phyloP scores from a whole-genome alignment of 2,113 vertebrate genomes.

The Orthonyx spaldingii region DNA sequence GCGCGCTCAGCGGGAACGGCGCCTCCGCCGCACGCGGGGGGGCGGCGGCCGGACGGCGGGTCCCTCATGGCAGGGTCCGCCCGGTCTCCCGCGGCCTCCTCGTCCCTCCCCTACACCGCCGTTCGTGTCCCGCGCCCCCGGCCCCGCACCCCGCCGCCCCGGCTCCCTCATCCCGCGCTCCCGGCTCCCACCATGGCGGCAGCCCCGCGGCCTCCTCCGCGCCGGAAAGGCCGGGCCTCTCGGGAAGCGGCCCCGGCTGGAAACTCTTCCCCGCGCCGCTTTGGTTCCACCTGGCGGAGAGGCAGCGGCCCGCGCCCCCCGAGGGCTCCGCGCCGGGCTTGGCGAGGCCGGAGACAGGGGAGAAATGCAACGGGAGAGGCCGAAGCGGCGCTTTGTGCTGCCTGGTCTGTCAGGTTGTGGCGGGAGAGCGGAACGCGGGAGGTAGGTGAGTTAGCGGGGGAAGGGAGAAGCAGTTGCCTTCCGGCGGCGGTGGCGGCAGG shows the following conservation, averaged over 20 bases:
- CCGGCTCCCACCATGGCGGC: background rate
- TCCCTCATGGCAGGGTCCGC: background rate
- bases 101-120: background rate
- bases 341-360: fast-evolving
- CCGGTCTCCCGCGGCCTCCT: background rate
- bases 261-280: background rate
- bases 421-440: background rate
- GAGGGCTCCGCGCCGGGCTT: fast-evolving
- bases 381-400: fast-evolving
- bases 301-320: fast-evolving
- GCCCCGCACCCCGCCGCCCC: background rate
- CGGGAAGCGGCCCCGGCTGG: fast-evolving
- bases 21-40: background rate
- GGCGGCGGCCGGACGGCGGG: background rate
- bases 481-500: fast-evolving
- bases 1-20: background rate
- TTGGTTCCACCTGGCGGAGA: background rate
- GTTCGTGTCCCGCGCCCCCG: no score
- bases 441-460: background rate
- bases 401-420: fast-evolving
- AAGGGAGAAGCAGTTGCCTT: background rate
- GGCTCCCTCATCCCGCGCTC: background rate
- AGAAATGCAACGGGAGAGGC: fast-evolving
- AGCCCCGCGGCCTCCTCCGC: background rate
- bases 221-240: fast-evolving